These are phyloP conservation scores for Troides aeacus DNA, from an alignment of 2,888 invertebrate species.

Conservation along the genomic window DNA sequence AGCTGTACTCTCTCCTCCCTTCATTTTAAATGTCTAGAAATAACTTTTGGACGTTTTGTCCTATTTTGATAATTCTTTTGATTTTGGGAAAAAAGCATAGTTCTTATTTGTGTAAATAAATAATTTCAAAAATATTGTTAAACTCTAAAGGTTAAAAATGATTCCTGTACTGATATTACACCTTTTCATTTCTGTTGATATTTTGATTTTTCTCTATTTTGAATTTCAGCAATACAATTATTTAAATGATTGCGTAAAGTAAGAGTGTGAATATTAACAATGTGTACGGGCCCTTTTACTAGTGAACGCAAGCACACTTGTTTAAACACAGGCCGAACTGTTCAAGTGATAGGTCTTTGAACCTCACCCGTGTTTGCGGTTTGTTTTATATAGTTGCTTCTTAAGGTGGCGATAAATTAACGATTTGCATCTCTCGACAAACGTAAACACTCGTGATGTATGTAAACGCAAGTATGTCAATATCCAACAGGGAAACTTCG, in stretches of 20 bases:
- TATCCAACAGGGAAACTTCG: conserved; percentile 51
- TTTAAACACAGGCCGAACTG: conserved; percentile 69
- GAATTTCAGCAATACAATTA: background rate
- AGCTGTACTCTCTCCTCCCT: no score
- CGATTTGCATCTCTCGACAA: conserved; percentile 71
- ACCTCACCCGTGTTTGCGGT: conserved; percentile 69
- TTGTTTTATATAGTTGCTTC: conserved; percentile 72
- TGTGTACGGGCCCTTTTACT: conserved; percentile 50
- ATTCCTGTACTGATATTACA: no score
- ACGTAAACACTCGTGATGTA: conserved; percentile 66
- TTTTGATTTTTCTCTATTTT: background rate
- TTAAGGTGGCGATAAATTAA: conserved; percentile 76
- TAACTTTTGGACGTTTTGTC: no score
- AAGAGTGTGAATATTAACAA: conserved; percentile 6
- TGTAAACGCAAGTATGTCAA: conserved; percentile 62
- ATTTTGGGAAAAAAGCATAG: no score
- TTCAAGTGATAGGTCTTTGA: conserved; percentile 75
- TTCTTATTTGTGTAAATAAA: no score
- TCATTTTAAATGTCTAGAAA: no score
- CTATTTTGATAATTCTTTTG: no score
- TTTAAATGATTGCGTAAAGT: background rate
- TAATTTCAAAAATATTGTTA: no score
- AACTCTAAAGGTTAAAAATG: no score
- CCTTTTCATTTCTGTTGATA: background rate
- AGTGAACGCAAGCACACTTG: conserved; percentile 62